A percentile compares a stretch with the other conserved stretches of the same genome.
phyloP scores from a whole-genome alignment of 2,113 vertebrate species.

The Accipiter cooperii region DNA sequence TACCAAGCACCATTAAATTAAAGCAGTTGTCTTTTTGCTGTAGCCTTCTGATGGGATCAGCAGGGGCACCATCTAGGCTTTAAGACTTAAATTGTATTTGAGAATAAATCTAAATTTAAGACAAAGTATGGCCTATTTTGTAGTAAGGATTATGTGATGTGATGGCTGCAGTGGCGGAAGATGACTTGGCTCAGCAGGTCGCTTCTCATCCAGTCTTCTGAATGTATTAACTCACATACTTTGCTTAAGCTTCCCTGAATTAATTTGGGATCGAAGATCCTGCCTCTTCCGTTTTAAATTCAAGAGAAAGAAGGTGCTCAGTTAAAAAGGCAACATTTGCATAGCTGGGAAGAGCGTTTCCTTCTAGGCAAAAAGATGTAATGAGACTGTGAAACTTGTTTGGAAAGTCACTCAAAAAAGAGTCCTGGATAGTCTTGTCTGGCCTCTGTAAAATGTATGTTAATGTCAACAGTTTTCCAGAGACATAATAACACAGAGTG shows the following conservation, averaged over 20 bases:
- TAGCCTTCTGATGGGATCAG: background rate
- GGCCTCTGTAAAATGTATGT: background rate
- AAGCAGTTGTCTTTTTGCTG: background rate
- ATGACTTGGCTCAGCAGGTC: background rate
- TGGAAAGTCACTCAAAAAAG: background rate
- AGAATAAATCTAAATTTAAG: conserved; percentile 2
- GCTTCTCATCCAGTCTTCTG: background rate
- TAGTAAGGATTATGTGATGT: background rate
- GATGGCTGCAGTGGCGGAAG: background rate
- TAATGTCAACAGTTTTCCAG: background rate
- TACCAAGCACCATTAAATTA: background rate
- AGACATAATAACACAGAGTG: background rate
- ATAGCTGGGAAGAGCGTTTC: background rate
- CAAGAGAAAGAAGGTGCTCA: background rate
- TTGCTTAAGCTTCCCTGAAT: background rate
- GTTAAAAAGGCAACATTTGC: background rate
- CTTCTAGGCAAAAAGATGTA: background rate
- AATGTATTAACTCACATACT: background rate
- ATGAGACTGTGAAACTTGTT: background rate
- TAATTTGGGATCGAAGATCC: background rate
- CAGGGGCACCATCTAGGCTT: background rate
- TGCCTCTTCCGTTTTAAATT: background rate
- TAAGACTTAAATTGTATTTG: background rate
- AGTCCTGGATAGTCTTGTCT: background rate
- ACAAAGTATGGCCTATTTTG: background rate